Evolutionary conservation across 2,888 invertebrate species (phyloP), one percentile per base, ranked within the genome.

Genomic region (Hyposoter didymator): DNA sequence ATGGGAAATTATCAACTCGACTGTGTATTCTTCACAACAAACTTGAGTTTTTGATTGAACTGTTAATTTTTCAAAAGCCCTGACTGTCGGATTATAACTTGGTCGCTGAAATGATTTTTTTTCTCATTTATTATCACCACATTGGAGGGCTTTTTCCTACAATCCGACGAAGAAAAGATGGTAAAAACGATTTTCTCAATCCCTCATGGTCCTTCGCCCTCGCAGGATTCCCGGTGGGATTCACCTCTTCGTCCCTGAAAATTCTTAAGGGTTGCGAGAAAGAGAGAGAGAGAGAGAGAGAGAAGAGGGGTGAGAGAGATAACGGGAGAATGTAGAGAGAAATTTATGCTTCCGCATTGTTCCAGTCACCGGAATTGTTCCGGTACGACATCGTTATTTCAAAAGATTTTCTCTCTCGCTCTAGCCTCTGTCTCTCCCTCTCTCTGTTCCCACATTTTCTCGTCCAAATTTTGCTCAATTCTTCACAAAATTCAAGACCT

Each of bases 331-430:
- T 78, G 83, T 67, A 73, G 76, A 84, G 83, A 82, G 82, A 88
- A 88, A 88, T 88, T 88, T 88, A 88, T 88, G 88, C 86, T 86
- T 85, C 80, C 78, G 84, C 88, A 88, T 88, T 88, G 88, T 88
- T 84, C 87, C 84, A 84, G 86, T 87, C 84, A 76, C 79, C 59
- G 82, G 84, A 86, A 88, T 88, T 87, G 88, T 88, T 86, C 82
- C 86, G 86, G 78, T 81, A 84, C 84, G 86, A 84, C 84, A 86
- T 86, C 84, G 84, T 86, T 81, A 86, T 86, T 86, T 86, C 86
- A 84, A 84, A 86, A 86, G 81, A 43, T 73, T 84, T 43, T 66
- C 66, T 45, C 78, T 69, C 82, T 39, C 66, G 14, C 66, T 78
- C 70, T 47, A 28, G 17, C 49, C 59, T 52, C 66, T 22, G 66